These are phyloP conservation scores for Drosophila eohydei DNA, from an alignment of 2,888 invertebrate genomes.

Conservation along the genomic window DNA sequence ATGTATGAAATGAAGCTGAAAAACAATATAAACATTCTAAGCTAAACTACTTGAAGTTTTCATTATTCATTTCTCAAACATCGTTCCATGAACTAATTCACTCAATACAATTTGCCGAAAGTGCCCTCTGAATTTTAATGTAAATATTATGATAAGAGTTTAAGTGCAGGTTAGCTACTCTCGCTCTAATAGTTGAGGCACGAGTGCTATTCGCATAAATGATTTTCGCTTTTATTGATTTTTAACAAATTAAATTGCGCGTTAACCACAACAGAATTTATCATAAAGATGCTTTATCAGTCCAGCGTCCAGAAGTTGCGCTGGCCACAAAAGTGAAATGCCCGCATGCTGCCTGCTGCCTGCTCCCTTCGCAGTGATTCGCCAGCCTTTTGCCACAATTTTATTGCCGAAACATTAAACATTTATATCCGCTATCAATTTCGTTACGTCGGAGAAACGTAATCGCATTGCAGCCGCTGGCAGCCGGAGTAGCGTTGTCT, in stretches of 20 bases:
- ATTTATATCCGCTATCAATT: slow-evolving; percentile 81
- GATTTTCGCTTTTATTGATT: slow-evolving; percentile 78
- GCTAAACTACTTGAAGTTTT: neutral
- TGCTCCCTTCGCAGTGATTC: slow-evolving; percentile 29
- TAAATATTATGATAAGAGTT: slow-evolving; percentile 14
- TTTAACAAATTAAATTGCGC: slow-evolving; percentile 79
- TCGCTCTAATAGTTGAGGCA: slow-evolving; percentile 5
- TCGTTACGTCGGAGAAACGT: slow-evolving; percentile 67
- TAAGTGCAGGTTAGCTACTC: slow-evolving; percentile 9
- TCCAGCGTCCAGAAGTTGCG: slow-evolving; percentile 26
- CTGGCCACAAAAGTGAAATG: neutral
- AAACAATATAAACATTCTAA: neutral
- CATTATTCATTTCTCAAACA: neutral
- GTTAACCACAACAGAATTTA: slow-evolving; percentile 77
- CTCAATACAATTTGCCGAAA: neutral
- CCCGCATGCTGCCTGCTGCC: neutral
- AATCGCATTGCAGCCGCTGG: slow-evolving; percentile 68
- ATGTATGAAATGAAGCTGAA: neutral
- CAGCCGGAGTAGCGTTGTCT: slow-evolving; percentile 4
- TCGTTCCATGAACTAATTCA: neutral
- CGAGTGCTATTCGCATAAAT: slow-evolving; percentile 46
- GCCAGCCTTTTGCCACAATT: slow-evolving; percentile 64
- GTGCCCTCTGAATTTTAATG: slow-evolving; percentile 4
- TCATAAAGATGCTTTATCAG: slow-evolving; percentile 77
- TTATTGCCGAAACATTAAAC: slow-evolving; percentile 81